phyloP scores from a whole-genome alignment of 2,888 invertebrate species.

The Rhaphigaster nebulosa region DNA sequence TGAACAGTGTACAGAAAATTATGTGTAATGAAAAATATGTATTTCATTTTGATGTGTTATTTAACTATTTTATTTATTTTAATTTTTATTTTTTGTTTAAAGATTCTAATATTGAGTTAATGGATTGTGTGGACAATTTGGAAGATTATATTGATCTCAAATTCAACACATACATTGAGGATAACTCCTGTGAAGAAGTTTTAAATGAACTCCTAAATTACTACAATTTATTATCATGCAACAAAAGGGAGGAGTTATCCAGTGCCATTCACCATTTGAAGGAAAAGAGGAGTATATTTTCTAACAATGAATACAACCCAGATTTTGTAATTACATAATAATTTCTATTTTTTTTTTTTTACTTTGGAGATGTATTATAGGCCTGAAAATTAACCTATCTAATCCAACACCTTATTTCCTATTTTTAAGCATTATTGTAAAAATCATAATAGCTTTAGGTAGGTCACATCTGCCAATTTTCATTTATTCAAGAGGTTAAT shows the following conservation, averaged over 20 bases:
- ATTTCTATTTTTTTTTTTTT: no score
- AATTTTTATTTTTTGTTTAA: not conserved
- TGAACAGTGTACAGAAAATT: not conserved
- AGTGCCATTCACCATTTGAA: not conserved
- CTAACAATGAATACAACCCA: not conserved
- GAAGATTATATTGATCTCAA: not conserved
- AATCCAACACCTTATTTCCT: no score
- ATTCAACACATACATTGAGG: slow-evolving; percentile 1
- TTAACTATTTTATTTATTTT: not conserved
- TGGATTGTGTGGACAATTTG: not conserved
- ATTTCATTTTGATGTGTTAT: not conserved
- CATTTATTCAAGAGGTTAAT: no score
- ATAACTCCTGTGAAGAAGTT: not conserved
- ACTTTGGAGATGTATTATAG: no score
- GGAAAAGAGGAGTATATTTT: not conserved
- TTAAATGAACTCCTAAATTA: not conserved
- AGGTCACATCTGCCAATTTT: no score
- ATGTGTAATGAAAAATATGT: not conserved
- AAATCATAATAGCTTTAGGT: no score
- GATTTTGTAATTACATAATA: not conserved
- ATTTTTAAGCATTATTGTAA: no score
- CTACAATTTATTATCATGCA: not conserved
- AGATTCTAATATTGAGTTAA: not conserved
- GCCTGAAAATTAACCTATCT: not conserved
- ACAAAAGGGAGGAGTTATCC: not conserved